Evolutionary conservation across 1,140 invertebrate species (phyloP), one percentile per base, ranked within the genome.

Genomic region (Megalopta genalis): DNA sequence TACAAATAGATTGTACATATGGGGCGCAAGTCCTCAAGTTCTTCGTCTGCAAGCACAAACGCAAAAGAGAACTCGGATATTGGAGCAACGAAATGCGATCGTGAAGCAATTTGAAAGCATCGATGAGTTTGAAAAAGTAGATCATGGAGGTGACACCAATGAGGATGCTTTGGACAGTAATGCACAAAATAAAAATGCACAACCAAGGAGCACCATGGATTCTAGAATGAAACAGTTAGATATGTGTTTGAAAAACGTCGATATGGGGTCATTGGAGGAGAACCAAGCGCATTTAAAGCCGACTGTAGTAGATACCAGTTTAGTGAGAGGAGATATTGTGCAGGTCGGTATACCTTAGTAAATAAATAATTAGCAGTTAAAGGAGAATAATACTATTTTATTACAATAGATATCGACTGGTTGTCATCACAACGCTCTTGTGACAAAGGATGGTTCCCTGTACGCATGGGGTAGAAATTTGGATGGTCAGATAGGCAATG

Each of bases 11-110:
- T 90, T 98, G 18, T 97, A 95, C 85, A 94, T 94, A 10, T 98
- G 96, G 96, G 97, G 97, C 6, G 94, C 95, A 46, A 97, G 96
- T 90, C 97, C 96, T 0, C 96, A 97, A 91, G 95, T 95, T 78
- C 91, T 97, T 16, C 92, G 96, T 60, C 88, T 96, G 16, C 94
- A 95, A 80, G 95, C 95, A 69, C 95, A 96, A 88, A 93, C 94
- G 16, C 94, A 94, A 84, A 94, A 95, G 60, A 93, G 94, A 72
- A 92, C 92, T 12, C 93, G 95, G 65, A 91, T 94, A 42, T 88
- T 93, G 23, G 94, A 94, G 77, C 93, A 94, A 69, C 86, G 87
- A 76, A 88, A 90, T 25, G 80, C 87, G 37, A 77, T 73, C 8
- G 88, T 90, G 54, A 90, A 87, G 69, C 86, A 93, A 66, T 84